Evolutionary conservation across 2,797 vertebrate species (phyloP), one percentile per base, ranked within the genome.

Genomic region (Cyprinodon diabolis): DNA sequence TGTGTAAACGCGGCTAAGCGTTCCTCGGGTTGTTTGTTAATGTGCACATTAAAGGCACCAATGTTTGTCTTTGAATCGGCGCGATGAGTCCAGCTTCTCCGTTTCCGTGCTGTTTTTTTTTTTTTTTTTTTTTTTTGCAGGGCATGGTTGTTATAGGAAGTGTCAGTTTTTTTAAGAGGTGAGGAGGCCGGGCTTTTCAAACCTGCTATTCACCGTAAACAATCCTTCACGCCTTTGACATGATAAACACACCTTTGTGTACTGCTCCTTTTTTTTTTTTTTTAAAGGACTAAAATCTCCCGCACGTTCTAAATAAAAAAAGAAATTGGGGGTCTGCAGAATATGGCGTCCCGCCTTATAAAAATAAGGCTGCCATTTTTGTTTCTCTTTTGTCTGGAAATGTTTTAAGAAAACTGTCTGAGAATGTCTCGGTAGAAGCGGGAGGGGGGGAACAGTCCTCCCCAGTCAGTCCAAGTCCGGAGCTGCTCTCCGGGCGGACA

Each of bases 341-440:
- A 98, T 96, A 98, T 98, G 97, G 97, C 97, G 96, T 95, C 96
- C 95, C 94, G 95, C 94, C 95, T 96, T 96, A 96, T 96, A 96
- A 97, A 97, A 97, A 97, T 97, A 97, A 97, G 96, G 97, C 96
- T 97, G 97, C 97, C 97, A 98, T 98, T 97, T 98, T 98, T 97
- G 96, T 97, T 97, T 96, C 95, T 94, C 96, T 98, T 97, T 97
- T 98, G 96, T 97, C 96, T 97, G 95, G 94, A 95, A 96, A 96
- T 96, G 96, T 97, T 97, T 96, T 95, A 96, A 96, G 95, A 94
- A 96, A 96, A 95, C 93, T 94, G 94, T 96, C 94, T 95, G 95
- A 95, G 95, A 94, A 94, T 95, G 95, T 95, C 92, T 92, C 94
- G 91, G 93, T 35, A 76, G 91, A 91, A 76, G 83, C 87, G 86